Conservation (phyloP, 1,140 invertebrate genomes). For the Drosophila sturtevanti region DNA sequence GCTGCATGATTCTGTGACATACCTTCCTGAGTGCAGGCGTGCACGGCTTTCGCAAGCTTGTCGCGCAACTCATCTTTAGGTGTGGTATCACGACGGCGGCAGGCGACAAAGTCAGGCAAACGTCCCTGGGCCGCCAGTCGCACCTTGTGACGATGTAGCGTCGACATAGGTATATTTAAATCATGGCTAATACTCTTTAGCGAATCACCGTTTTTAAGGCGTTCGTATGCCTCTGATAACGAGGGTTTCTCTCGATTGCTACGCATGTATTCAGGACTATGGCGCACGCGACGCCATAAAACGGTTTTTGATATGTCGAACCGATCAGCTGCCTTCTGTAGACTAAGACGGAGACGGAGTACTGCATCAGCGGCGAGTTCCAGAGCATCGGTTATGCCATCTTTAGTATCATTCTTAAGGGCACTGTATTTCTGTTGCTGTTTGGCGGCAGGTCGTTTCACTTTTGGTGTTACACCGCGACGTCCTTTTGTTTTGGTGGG, state of each 20-base stretch:
- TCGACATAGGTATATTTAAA: conserved; percentile 85
- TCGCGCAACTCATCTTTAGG: conserved; percentile 83
- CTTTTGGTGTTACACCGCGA: conserved; percentile 24
- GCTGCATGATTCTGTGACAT: conserved; percentile 86
- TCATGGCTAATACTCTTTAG: conserved; percentile 84
- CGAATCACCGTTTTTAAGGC: conserved; percentile 84
- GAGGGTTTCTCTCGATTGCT: conserved; percentile 83
- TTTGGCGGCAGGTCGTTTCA: conserved; percentile 13
- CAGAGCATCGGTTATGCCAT: conserved; percentile 79
- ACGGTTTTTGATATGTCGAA: conserved; percentile 86
- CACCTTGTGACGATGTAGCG: conserved; percentile 85
- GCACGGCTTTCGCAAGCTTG: conserved; percentile 84
- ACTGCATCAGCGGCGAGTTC: conserved; percentile 84
- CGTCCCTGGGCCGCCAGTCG: conserved; percentile 84
- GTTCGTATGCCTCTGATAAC: conserved; percentile 84
- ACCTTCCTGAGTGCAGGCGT: conserved; percentile 84
- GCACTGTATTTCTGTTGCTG: conserved; percentile 40
- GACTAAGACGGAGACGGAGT: conserved; percentile 84
- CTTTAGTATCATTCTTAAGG: conserved; percentile 55
- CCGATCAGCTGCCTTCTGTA: conserved; percentile 84
- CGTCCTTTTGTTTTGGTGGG: conserved; percentile 43
- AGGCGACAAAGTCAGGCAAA: conserved; percentile 83
- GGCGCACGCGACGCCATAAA: conserved; percentile 85
- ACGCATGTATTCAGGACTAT: conserved; percentile 83
- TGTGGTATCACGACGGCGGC: conserved; percentile 83